Percentiles rank a stretch among this genome's conserved stretches.
These are phyloP conservation scores for Drosophila eugracilis DNA, from an alignment of 1,140 invertebrate species.

Conservation along the genomic window DNA sequence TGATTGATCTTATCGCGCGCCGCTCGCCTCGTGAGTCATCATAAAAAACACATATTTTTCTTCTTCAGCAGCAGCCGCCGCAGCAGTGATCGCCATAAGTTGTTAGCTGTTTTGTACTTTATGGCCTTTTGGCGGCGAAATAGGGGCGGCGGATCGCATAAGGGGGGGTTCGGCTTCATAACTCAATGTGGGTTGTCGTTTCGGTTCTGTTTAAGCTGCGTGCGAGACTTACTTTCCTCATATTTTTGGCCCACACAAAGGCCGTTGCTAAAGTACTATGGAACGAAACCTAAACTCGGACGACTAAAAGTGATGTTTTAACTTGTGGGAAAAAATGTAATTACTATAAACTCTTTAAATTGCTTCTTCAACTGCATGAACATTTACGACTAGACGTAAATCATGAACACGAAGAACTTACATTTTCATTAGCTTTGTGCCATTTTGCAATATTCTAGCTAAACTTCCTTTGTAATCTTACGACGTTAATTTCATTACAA, in stretches of 20 bases:
- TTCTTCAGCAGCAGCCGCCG: constrained; percentile 61
- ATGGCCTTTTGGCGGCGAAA: constrained; percentile 56
- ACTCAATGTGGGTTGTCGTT: constrained; percentile 67
- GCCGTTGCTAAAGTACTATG: constrained; percentile 62
- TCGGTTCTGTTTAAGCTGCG: constrained; percentile 61
- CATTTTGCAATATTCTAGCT: too few species aligned
- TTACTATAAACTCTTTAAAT: constrained; percentile 13
- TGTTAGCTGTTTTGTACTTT: constrained; percentile 78
- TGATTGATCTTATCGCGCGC: constrained; percentile 77
- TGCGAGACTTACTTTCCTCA: constrained; percentile 60
- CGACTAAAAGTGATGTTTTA: background rate
- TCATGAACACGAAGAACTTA: constrained; percentile 10
- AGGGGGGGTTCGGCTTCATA: constrained; percentile 61
- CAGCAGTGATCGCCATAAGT: constrained; percentile 65
- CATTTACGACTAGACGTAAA: constrained; percentile 30
- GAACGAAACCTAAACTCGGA: constrained; percentile 10
- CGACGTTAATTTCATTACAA: too few species aligned
- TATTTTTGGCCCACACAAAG: constrained; percentile 61
- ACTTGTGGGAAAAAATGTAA: constrained; percentile 27
- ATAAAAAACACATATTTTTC: constrained; percentile 56
- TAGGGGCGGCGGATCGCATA: constrained; percentile 17
- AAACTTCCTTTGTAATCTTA: too few species aligned
- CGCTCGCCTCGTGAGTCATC: constrained; percentile 69
- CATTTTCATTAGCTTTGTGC: background rate
- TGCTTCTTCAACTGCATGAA: background rate